Evolutionary conservation across 2,113 vertebrate species (phyloP).

Genomic region (Ploceus nigricollis): DNA sequence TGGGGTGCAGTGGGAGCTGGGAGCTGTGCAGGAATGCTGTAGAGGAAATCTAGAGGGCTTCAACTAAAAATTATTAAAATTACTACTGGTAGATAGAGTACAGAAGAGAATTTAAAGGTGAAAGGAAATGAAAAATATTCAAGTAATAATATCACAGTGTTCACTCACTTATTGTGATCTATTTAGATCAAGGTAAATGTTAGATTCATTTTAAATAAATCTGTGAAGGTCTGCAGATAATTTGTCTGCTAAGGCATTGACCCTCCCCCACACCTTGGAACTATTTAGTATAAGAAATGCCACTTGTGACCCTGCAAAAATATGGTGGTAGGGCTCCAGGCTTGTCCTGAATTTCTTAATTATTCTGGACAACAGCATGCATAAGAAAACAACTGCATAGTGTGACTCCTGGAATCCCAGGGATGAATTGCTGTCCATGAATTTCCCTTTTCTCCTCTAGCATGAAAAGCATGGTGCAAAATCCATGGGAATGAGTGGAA

Average conservation of each 20-base stretch:
- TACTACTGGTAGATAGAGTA: neutral
- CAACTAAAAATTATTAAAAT: neutral
- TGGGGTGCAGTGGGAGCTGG: constrained; percentile 31
- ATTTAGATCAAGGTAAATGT: neutral
- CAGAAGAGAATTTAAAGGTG: neutral
- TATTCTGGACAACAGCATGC: neutral
- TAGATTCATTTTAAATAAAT: neutral
- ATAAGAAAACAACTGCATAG: neutral
- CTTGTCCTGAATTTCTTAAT: neutral
- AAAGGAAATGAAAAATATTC: neutral
- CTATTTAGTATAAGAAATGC: neutral
- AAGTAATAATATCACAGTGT: neutral
- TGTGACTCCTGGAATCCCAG: neutral
- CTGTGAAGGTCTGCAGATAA: neutral
- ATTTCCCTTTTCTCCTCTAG: neutral
- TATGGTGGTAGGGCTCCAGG: neutral
- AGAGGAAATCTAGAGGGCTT: constrained; percentile 20
- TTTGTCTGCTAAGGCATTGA: neutral
- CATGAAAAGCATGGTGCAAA: rapidly evolving
- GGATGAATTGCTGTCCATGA: rapidly evolving
- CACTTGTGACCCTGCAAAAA: neutral
- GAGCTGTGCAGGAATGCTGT: constrained; percentile 12
- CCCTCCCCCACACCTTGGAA: neutral
- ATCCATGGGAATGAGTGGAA: neutral
- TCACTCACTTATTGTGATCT: neutral